These are phyloP conservation scores for Danionella dracula DNA, from an alignment of 2,797 vertebrate genomes.

Conservation along the genomic window DNA sequence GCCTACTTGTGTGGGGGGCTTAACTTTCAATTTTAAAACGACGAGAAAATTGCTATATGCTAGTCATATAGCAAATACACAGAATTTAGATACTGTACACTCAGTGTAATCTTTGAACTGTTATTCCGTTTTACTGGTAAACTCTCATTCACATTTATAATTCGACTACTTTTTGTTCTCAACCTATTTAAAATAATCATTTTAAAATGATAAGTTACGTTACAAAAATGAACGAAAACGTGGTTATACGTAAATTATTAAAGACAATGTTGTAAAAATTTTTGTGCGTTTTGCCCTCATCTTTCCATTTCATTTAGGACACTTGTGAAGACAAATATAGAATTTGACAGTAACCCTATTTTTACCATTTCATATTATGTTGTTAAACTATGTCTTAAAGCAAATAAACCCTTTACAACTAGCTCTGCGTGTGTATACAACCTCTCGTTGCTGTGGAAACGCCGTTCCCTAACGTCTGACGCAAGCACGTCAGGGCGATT, in stretches of 20 bases:
- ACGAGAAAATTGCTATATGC: too few species aligned
- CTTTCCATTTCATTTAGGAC: not conserved
- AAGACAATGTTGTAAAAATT: too few species aligned
- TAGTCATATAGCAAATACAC: too few species aligned
- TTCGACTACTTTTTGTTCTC: too few species aligned
- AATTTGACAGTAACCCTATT: not conserved
- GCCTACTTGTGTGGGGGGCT: slow-evolving; percentile 10
- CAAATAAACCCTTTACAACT: slow-evolving; percentile 20
- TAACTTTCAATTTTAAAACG: not conserved
- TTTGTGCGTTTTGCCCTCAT: not conserved
- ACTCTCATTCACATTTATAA: too few species aligned
- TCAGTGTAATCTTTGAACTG: too few species aligned
- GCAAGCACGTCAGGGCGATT: slow-evolving; percentile 77
- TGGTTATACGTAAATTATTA: too few species aligned
- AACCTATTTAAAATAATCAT: too few species aligned
- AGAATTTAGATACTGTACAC: too few species aligned
- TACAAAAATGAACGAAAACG: too few species aligned
- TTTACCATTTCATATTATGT: not conserved
- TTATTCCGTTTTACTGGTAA: too few species aligned
- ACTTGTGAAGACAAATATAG: not conserved
- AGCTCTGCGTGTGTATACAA: slow-evolving; percentile 71
- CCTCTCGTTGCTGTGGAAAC: slow-evolving; percentile 77
- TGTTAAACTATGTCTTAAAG: not conserved
- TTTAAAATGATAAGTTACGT: too few species aligned
- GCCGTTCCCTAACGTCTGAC: slow-evolving; percentile 74